phyloP scores from a whole-genome alignment of 2,888 invertebrate species.

The Cynaeus angustus region DNA sequence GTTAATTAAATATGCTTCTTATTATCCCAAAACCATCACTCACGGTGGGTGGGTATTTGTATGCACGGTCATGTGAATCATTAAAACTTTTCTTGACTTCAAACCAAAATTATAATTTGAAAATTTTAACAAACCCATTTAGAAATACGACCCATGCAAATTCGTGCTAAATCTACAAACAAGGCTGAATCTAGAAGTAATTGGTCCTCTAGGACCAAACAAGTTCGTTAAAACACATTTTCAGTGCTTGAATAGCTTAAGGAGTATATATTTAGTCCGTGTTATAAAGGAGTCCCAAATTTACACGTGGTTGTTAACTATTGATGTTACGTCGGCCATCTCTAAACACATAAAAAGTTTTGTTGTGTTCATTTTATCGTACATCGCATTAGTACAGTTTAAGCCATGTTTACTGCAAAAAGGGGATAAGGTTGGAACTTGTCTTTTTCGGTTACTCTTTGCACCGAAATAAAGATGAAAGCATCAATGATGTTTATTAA shows the following conservation, averaged over 20 bases:
- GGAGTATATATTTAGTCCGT: background rate
- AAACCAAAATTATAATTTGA: conserved; percentile 1
- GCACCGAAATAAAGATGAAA: conserved; percentile 9
- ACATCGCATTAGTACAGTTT: conserved; percentile 23
- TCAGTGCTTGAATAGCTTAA: conserved; percentile 16
- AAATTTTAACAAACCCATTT: conserved; percentile 11
- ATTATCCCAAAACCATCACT: too few species aligned
- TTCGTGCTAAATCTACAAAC: background rate
- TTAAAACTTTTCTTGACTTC: background rate
- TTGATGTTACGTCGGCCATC: conserved; percentile 17
- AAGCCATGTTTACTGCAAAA: conserved; percentile 33
- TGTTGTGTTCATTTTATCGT: conserved; percentile 28
- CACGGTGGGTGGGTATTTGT: too few species aligned
- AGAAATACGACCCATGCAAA: conserved; percentile 12
- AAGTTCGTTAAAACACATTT: conserved; percentile 12
- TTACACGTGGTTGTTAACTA: conserved; percentile 35
- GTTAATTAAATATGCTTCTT: too few species aligned
- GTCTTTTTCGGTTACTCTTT: background rate
- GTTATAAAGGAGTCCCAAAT: conserved; percentile 24
- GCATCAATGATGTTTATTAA: conserved; percentile 33
- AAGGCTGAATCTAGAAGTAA: background rate
- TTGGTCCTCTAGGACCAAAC: background rate
- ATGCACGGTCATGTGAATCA: conserved; percentile 1
- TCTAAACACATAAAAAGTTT: conserved; percentile 26
- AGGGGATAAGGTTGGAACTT: conserved; percentile 27